Evolutionary conservation across 2,113 vertebrate genomes (phyloP), one percentile per base, ranked within the genome.

Genomic region (Melanotaenia duboulayi): DNA sequence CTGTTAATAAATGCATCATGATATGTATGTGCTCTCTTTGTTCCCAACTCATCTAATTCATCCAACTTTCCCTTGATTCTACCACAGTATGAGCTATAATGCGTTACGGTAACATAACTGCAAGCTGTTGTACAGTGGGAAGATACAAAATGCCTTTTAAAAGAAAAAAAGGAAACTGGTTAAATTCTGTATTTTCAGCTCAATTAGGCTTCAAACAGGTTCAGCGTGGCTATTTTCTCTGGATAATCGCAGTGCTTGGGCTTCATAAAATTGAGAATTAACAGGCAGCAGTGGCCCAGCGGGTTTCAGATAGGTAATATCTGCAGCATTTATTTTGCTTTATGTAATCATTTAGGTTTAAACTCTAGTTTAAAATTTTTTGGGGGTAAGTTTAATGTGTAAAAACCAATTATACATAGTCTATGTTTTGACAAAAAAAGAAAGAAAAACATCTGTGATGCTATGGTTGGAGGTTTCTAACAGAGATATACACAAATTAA

Each of bases 121-220:
- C 86, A 66, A 20, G 44, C 77, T 77, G 66, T 76, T 35, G 4
- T 56, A 78, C 20, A 1, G 7, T 13, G 25, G 7, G 32, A 35
- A 35, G 32, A 35, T 35, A 1, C 8, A 35, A 35, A 35, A 7
- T 9, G 4, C 11, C 24, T 49, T 20, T 20, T 9, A 35, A 35
- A 35, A 35, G 32, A 8, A 40, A 58, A 51, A 16, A 52, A 48
- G 37, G 56, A 48, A 65, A 77, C 60, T 65, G 71, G 39, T 50
- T 48, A 65, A 80, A 82, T 82, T 82, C 82, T 72, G 17, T 74
- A 62, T 91, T 90, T 93, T 89, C 84, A 74, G 89, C 87, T 89
- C 85, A 80, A 83, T 92, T 89, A 85, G 89, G 62, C 87, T 77
- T 86, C 81, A 87, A 71, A 63, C 56, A 20, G 37, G 71, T 1